Evolutionary conservation across 2,888 invertebrate genomes (phyloP).

Genomic region (Acanthosepion pharaonis): DNA sequence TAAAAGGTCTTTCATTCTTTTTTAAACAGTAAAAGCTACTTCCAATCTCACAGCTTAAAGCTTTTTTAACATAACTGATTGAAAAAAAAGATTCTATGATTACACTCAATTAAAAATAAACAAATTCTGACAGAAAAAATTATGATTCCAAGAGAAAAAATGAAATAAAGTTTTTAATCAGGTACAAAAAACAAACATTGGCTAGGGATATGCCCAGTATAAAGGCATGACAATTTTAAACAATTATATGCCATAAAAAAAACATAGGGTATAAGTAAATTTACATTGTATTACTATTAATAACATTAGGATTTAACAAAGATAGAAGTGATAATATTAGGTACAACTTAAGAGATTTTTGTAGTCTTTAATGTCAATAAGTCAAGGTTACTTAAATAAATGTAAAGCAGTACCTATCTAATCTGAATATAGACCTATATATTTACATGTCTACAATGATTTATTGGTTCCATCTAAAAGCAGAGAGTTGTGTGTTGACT

Average conservation of each 20-base stretch:
- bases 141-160: background rate
- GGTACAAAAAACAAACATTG: background rate
- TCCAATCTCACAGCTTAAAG: background rate
- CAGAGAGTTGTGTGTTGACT: too few relatives aligned
- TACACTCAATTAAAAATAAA: background rate
- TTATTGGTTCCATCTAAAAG: too few relatives aligned
- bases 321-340: background rate
- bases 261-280: background rate
- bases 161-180: background rate
- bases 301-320: background rate
- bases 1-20: background rate
- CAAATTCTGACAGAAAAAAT: background rate
- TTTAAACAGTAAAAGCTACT: background rate
- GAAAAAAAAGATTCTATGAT: background rate
- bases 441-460: too few relatives aligned
- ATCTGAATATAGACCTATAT: too few relatives aligned
- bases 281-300: background rate
- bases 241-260: background rate
- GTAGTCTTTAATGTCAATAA: background rate
- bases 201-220: background rate
- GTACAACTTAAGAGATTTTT: background rate
- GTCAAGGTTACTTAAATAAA: background rate
- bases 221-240: background rate
- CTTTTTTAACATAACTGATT: background rate
- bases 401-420: too few relatives aligned